Base-by-base conservation (phyloP, 1,140 invertebrate genomes). In the Venustaconcha ellipsiformis region DNA sequence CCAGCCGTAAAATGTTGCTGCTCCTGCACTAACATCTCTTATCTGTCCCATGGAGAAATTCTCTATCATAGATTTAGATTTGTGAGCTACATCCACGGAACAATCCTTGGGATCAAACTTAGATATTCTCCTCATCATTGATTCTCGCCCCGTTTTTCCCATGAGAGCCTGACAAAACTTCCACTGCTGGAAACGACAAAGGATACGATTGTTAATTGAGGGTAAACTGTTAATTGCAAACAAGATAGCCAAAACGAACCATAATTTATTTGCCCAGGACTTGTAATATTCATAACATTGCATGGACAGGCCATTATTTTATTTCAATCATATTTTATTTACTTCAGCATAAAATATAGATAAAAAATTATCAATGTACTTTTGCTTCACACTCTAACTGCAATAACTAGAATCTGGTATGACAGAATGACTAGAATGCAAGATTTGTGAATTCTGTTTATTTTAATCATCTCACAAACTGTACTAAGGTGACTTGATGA, bases 1-100 rank as follows among this genome's bases (percentile, higher is more conserved):
- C 88, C 88, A 89, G 37, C 86, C 85, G 73, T 82, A 89, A 71
- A 89, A 89, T 0, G 87, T 88, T 1, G 87, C 88, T 0, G 88
- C 87, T 4, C 86, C 86, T 18, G 85, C 82, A 67, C 87, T 89
- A 58, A 83, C 82, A 37, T 84, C 84, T 56, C 83, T 70, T 37
- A 88, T 82, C 67, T 86, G 80, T 17, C 85, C 83, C 65, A 82
- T 76, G 17, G 74, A 80, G 72, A 82, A 88, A 11, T 74, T 74
- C 23, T 80, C 75, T 14, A 85, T 69, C 55, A 81, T 75, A 64
- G 81, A 76, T 69, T 84, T 85, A 1, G 86, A 80, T 23, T 70
- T 59, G 57, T 78, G 65, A 14, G 86, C 85, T 1, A 74, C 67
- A 58, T 80, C 80, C 12, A 88, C 63, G 14, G 78, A 78, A 63